A percentile compares a stretch with the other conserved stretches of the same genome.
phyloP scores from a whole-genome alignment of 30 jellyfish, hydroid and myxozoan genomes.

The Turritopsis dohrnii region DNA sequence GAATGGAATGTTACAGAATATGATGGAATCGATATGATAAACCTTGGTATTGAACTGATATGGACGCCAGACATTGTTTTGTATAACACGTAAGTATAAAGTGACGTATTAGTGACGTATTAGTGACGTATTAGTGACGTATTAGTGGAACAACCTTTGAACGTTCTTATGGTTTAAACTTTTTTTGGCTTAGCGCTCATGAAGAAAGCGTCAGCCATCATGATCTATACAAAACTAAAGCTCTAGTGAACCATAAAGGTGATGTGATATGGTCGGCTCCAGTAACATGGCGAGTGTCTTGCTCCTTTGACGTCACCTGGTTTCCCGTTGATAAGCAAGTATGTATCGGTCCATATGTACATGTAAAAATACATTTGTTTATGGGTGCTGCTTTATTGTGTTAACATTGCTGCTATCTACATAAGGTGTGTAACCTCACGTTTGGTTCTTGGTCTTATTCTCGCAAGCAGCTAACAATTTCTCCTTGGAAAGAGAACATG shows the following conservation, averaged over 20 bases:
- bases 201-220: conserved; percentile 36
- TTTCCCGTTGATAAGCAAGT: conserved; percentile 66
- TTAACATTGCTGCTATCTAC: neutral
- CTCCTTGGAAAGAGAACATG: conserved; percentile 35
- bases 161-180: neutral
- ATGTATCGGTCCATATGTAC: too few relatives aligned
- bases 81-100: conserved; percentile 49
- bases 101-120: too few relatives aligned
- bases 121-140: too few relatives aligned
- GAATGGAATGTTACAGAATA: conserved; percentile 34
- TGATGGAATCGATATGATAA: conserved; percentile 21
- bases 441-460: conserved; percentile 54
- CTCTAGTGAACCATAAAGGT: conserved; percentile 33
- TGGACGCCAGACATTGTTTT: conserved; percentile 74
- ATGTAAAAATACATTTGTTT: too few relatives aligned
- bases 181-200: conserved; percentile 22
- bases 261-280: conserved; percentile 59
- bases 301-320: conserved; percentile 60
- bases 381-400: too few relatives aligned
- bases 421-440: conserved; percentile 31
- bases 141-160: neutral
- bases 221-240: conserved; percentile 58
- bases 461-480: conserved; percentile 13
- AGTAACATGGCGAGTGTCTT: conserved; percentile 46
- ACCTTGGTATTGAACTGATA: conserved; percentile 29